Evolutionary conservation across 2,113 vertebrate genomes (phyloP).

Genomic region (Corythoichthys intestinalis): DNA sequence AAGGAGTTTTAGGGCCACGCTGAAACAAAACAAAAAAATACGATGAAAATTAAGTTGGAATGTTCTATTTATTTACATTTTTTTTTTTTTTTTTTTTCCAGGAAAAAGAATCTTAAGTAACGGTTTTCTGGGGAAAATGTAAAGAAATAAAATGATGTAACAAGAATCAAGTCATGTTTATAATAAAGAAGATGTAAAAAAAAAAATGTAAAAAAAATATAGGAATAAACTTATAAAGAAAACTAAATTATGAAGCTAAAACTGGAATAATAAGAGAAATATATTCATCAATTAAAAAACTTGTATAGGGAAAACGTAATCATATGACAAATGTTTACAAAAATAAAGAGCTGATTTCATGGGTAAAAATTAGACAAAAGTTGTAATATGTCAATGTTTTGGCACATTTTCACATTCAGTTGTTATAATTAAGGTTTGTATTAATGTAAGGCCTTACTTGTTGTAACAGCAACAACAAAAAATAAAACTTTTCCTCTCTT

Average conservation of each 20-base stretch:
- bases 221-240: background rate
- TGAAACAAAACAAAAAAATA: background rate
- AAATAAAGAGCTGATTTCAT: background rate
- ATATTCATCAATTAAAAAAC: background rate
- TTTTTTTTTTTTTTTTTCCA: too few relatives aligned
- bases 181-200: background rate
- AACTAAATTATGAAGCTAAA: background rate
- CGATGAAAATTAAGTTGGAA: background rate
- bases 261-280: background rate
- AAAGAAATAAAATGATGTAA: background rate
- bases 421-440: background rate
- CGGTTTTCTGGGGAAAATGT: background rate
- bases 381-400: background rate
- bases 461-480: background rate
- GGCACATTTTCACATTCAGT: background rate
- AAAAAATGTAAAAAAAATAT: background rate
- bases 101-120: background rate
- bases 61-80: background rate
- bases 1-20: conserved; percentile 40
- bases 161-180: background rate
- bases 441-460: background rate
- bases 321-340: background rate
- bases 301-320: background rate
- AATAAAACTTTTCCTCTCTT: background rate
- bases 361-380: background rate